Evolutionary conservation across 2,888 invertebrate species (phyloP), one percentile per base, ranked within the genome.

Genomic region (Perizoma flavofasciatum): DNA sequence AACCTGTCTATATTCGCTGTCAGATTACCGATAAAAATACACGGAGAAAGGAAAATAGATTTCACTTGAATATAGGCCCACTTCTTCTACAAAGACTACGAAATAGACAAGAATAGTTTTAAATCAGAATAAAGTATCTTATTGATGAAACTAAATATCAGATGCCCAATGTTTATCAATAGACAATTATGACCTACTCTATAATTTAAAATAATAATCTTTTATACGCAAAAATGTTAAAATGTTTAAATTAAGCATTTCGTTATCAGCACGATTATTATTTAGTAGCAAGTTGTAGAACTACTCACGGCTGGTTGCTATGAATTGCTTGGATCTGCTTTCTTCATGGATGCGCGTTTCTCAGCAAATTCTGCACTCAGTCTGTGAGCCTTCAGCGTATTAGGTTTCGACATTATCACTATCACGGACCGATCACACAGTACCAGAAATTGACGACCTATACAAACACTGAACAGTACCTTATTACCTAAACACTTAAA

Each of bases 271-370:
- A 37, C 37, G 37, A 4, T 37, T 37, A 37, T 37, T 7, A 37
- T 37, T 37, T 37, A 37, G 8, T 43, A n/a, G n/a, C 7, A 37
- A 6, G 9, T 46, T 46, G 7, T 11, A 6, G 4, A 7, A 48
- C 41, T 52, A 92, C 92, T 91, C 68, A 92, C 92, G 77, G 91
- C 84, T 88, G 88, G 83, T 83, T 92, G 92, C 92, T 92, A 92
- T 89, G 89, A 83, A 62, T 83, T 89, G 53, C 83, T 75, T 10
- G 91, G 87, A 70, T 89, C 89, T 55, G 82, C 71, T 77, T 90
- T 91, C 83, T 86, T 91, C 79, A 90, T 67, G 58, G 85, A 71
- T 69, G 84, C 81, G 68, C 90, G 83, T 79, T 90, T 90, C 73
- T 91, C 91, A 22, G 91, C 91, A 57, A 90, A 90, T 73, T 92